phyloP scores from a whole-genome alignment of 2,113 vertebrate genomes.

The Pontoporia blainvillei region DNA sequence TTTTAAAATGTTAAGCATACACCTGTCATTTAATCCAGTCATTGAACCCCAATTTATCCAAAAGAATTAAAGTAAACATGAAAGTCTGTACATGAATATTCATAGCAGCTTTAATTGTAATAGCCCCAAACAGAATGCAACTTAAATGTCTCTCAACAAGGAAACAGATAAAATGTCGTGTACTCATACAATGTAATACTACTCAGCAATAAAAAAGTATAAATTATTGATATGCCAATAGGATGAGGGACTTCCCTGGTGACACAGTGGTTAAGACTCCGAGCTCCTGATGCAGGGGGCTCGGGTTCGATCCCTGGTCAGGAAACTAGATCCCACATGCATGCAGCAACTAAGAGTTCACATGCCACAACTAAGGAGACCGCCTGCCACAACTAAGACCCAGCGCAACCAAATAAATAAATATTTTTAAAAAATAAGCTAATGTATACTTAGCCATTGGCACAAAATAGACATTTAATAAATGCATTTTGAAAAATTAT shows the following conservation, averaged over 20 bases:
- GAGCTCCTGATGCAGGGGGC: no score
- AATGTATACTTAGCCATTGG: no score
- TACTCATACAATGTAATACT: neutral
- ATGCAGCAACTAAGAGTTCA: no score
- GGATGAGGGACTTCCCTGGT: neutral
- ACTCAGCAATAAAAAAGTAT: neutral
- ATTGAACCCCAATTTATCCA: neutral
- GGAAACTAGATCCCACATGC: no score
- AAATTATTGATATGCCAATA: neutral
- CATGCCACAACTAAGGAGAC: no score
- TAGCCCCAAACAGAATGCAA: neutral
- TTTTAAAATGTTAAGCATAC: neutral
- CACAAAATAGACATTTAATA: no score
- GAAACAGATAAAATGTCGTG: neutral
- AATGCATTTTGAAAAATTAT: neutral
- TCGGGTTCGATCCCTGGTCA: no score
- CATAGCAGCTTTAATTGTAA: neutral
- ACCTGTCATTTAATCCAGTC: neutral
- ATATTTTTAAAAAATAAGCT: no score
- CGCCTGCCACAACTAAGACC: no score
- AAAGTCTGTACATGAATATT: neutral
- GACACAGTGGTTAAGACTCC: no score
- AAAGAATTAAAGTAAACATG: constrained; percentile 12
- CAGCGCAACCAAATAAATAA: no score
- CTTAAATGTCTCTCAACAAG: neutral